These are phyloP conservation scores for Drosophila siamana DNA, from an alignment of 2,888 invertebrate genomes.

Conservation along the genomic window DNA sequence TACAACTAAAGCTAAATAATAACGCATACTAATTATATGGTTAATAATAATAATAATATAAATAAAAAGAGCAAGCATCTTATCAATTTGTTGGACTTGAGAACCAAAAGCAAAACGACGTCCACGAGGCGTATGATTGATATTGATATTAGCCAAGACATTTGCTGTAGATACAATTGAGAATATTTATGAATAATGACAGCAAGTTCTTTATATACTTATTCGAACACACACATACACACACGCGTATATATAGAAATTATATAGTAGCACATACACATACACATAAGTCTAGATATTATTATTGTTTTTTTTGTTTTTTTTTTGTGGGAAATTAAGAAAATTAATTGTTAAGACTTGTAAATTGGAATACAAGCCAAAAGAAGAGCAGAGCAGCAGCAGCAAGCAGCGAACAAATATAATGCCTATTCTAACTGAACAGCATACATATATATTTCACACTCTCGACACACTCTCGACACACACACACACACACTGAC, in stretches of 20 bases:
- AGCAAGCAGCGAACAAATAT: conserved; percentile 36
- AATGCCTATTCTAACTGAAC: conserved; percentile 9
- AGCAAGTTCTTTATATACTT: conserved; percentile 14
- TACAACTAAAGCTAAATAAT: conserved; percentile 4
- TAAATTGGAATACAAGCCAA: conserved; percentile 42
- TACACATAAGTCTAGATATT: conserved; percentile 13
- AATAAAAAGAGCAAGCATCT: conserved; percentile 2
- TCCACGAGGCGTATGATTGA: conserved; percentile 47
- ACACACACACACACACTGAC: conserved; percentile 19
- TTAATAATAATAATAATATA: conserved; percentile 8
- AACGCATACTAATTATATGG: not conserved
- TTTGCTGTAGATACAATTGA: conserved; percentile 37
- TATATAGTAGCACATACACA: conserved; percentile 35
- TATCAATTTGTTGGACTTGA: conserved; percentile 32
- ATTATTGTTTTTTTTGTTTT: conserved; percentile 25
- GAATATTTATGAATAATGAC: conserved; percentile 12
- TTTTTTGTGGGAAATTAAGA: conserved; percentile 11
- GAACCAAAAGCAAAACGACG: conserved; percentile 7
- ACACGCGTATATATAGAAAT: conserved; percentile 7
- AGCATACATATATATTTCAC: conserved; percentile 13
- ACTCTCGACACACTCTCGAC: conserved; percentile 9
- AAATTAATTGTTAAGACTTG: conserved; percentile 28
- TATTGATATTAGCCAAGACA: conserved; percentile 59
- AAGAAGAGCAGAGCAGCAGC: conserved; percentile 41
- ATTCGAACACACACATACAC: conserved; percentile 6